Percentiles rank a stretch among this genome's conserved stretches.
These are phyloP conservation scores for Thaleichthys pacificus DNA, from an alignment of 2,797 vertebrate genomes.

Conservation along the genomic window DNA sequence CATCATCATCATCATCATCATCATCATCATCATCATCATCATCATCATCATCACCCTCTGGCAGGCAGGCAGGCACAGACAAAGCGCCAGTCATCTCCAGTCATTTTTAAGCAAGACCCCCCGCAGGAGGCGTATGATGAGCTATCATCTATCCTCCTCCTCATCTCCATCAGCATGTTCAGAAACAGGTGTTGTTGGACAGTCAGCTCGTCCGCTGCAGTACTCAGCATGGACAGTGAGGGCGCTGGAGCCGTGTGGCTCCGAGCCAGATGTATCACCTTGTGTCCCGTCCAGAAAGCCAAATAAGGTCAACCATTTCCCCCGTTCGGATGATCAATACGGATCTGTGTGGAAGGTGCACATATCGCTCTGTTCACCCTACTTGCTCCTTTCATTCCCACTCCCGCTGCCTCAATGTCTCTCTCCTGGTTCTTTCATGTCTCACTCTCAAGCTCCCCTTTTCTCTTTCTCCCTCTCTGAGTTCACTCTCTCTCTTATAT, in stretches of 20 bases:
- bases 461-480: conserved; percentile 25
- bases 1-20: background rate
- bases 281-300: background rate
- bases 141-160: background rate
- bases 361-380: background rate
- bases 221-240: background rate
- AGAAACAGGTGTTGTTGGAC: background rate
- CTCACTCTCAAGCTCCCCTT: conserved; percentile 9
- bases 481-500: background rate
- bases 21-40: background rate
- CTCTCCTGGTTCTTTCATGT: conserved; percentile 22
- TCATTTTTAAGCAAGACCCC: background rate
- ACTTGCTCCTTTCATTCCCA: conserved; percentile 27
- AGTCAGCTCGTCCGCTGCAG: background rate
- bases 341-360: conserved; percentile 5
- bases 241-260: background rate
- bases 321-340: conserved; percentile 39
- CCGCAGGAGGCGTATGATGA: too few species aligned
- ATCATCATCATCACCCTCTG: background rate
- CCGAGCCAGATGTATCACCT: conserved; percentile 7
- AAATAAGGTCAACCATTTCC: conserved; percentile 30
- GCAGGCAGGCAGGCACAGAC: background rate
- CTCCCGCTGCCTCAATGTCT: background rate
- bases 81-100: too few species aligned
- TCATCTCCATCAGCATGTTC: background rate